Percentiles rank a stretch among this genome's conserved stretches.
phyloP scores from a whole-genome alignment of 2,113 vertebrate species.

The Crypturellus undulatus region DNA sequence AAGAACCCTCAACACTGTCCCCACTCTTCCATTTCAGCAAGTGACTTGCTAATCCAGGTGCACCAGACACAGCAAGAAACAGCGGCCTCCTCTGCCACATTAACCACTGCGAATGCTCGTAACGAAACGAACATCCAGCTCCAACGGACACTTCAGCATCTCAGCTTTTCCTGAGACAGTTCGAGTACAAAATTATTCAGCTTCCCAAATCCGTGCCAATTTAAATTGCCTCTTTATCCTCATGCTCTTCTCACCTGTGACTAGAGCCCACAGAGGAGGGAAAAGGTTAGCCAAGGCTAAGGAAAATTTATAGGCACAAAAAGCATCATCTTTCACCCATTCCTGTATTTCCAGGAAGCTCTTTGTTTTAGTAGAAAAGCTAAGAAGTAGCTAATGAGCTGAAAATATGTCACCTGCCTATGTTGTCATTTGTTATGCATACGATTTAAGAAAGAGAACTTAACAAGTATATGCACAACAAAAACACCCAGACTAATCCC shows the following conservation, averaged over 20 bases:
- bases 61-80: no score
- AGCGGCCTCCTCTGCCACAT: accelerated
- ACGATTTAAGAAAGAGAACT: not conserved
- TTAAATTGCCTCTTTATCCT: not conserved
- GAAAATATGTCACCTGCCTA: no score
- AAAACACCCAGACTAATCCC: no score
- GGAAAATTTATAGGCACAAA: no score
- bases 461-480: not conserved
- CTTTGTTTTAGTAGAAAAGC: no score
- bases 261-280: not conserved
- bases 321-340: accelerated
- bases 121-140: not conserved
- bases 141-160: no score
- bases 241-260: accelerated
- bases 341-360: accelerated
- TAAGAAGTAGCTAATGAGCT: not conserved
- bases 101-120: not conserved
- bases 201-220: not conserved
- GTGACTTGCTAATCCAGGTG: accelerated
- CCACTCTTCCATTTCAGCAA: accelerated
- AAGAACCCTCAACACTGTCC: no score
- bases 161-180: not conserved
- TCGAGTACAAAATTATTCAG: no score
- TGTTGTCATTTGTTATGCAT: not conserved
- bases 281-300: not conserved